These are phyloP conservation scores for Sebastolobus altivelis DNA, from an alignment of 2,797 vertebrate species.

Conservation along the genomic window DNA sequence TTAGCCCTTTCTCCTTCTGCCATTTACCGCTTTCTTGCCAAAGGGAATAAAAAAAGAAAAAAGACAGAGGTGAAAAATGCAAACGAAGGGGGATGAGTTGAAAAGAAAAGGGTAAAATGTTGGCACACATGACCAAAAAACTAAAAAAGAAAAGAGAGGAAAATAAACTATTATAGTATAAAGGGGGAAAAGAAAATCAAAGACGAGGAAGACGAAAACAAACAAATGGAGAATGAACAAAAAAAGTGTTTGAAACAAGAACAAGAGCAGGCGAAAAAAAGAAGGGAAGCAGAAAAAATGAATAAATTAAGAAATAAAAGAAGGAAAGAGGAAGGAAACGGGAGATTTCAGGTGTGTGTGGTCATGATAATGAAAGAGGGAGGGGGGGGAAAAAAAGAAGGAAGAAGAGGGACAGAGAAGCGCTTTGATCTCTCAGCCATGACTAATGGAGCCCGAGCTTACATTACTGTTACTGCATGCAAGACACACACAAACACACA, in stretches of 20 bases:
- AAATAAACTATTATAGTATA: constrained; percentile 9
- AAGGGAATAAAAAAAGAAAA: not conserved
- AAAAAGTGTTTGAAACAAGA: constrained; percentile 12
- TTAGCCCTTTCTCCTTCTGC: not conserved
- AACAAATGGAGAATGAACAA: constrained; percentile 2
- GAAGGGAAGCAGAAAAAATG: too few species aligned
- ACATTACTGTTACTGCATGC: constrained; percentile 58
- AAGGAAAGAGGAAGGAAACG: constrained; percentile 5
- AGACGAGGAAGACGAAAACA: constrained; percentile 18
- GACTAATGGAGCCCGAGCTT: constrained; percentile 69
- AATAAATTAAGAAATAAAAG: constrained; percentile 16
- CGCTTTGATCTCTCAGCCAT: constrained; percentile 76
- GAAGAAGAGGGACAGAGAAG: constrained; percentile 42
- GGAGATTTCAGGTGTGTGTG: constrained; percentile 51
- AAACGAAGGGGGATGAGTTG: not conserved
- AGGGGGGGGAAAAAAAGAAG: not conserved
- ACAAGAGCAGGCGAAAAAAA: not conserved
- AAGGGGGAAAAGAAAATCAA: constrained; percentile 2
- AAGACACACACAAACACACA: constrained; percentile 35
- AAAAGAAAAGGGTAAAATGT: constrained; percentile 17
- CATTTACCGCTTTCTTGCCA: constrained; percentile 3
- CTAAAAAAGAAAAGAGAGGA: not conserved
- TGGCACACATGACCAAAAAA: constrained; percentile 6
- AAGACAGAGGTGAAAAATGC: not conserved
- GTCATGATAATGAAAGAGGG: constrained; percentile 49